These are phyloP conservation scores for Hippocampus abdominalis DNA, from an alignment of 2,113 vertebrate species.

Conservation along the genomic window DNA sequence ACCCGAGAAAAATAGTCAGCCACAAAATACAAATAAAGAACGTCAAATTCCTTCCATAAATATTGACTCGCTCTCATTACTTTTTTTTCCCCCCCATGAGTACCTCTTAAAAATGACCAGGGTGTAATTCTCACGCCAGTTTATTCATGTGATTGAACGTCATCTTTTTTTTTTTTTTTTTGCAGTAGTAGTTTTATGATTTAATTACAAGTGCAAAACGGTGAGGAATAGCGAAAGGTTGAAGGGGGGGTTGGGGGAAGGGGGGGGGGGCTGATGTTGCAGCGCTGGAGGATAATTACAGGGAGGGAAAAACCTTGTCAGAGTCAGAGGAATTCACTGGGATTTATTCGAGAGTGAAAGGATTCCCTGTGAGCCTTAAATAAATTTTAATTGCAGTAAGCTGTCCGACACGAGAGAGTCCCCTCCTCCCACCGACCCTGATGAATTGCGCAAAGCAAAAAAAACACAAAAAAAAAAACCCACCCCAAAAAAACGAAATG, in stretches of 20 bases:
- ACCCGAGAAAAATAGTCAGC: no score
- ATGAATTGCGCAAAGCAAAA: conserved; percentile 44
- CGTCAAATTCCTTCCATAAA: background rate
- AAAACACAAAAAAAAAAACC: no score
- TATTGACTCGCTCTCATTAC: background rate
- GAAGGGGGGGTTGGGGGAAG: conserved; percentile 20
- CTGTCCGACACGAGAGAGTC: conserved; percentile 62
- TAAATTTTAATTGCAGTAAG: conserved; percentile 77
- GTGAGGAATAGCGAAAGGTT: conserved; percentile 40
- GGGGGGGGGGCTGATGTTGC: conserved; percentile 38
- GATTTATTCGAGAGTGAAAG: conserved; percentile 73
- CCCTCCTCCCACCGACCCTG: conserved; percentile 18
- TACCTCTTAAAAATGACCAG: background rate
- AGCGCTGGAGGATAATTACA: conserved; percentile 67
- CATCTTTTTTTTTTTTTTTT: background rate
- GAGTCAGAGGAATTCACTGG: conserved; percentile 58
- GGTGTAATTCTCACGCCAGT: background rate
- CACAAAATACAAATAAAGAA: no score
- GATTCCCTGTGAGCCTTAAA: conserved; percentile 73
- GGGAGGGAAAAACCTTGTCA: conserved; percentile 58
- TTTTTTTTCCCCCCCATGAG: no score
- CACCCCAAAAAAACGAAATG: conserved; percentile 12
- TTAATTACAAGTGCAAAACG: conserved; percentile 59
- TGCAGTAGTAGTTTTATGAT: conserved; percentile 61
- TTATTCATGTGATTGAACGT: background rate